phyloP scores from a whole-genome alignment of 2,888 invertebrate genomes.

The Periphyllus acericola region DNA sequence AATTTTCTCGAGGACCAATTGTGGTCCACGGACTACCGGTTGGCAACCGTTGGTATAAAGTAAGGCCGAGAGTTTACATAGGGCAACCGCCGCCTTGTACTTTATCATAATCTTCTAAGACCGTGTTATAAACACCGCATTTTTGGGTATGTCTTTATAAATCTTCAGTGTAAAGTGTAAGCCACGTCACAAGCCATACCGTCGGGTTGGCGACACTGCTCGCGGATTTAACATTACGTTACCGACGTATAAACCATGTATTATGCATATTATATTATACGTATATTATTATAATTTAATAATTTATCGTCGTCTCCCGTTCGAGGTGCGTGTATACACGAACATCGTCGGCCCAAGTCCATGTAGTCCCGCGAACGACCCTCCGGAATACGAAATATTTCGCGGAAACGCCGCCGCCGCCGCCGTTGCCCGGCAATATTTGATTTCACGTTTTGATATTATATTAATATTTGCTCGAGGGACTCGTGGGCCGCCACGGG shows the following conservation, averaged over 20 bases:
- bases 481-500: not conserved
- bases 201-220: not conserved
- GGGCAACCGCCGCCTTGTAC: no score
- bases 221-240: not conserved
- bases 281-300: not conserved
- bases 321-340: no score
- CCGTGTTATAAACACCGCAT: no score
- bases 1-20: no score
- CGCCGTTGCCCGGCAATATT: not conserved
- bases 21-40: no score
- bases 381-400: not conserved
- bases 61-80: no score
- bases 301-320: not conserved
- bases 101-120: no score
- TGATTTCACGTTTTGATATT: not conserved
- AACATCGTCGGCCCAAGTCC: not conserved
- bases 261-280: not conserved
- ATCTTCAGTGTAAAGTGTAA: not conserved
- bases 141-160: no score
- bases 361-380: not conserved
- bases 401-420: not conserved
- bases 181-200: not conserved
- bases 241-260: not conserved
- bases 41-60: no score
- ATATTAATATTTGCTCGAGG: not conserved